Conservation (phyloP, 2,113 vertebrate species). For the Poeciliopsis prolifica region DNA sequence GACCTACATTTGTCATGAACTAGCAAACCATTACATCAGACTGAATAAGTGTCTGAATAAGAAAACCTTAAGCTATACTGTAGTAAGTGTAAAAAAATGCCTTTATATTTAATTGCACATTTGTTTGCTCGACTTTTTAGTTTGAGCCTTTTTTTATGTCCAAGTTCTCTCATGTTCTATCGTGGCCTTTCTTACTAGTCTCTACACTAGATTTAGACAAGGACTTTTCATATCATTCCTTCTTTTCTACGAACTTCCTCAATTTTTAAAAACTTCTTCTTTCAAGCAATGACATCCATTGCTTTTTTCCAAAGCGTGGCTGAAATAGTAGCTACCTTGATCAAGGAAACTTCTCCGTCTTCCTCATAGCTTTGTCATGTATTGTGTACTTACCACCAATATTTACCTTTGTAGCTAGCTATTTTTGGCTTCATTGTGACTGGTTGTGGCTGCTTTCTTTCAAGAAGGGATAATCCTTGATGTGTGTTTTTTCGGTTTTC, state of each 20-base stretch:
- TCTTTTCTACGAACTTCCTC: slow-evolving; percentile 60
- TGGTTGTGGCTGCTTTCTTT: slow-evolving; percentile 56
- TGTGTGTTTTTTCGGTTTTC: slow-evolving; percentile 48
- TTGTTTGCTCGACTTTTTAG: slow-evolving; percentile 63
- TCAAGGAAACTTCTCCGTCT: slow-evolving; percentile 53
- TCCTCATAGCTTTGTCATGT: slow-evolving; percentile 65
- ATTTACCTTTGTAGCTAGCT: slow-evolving; percentile 59
- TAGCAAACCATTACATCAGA: neutral
- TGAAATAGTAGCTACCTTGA: slow-evolving; percentile 50
- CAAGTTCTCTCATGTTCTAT: slow-evolving; percentile 51
- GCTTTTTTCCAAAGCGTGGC: slow-evolving; percentile 60
- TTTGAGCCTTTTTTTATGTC: slow-evolving; percentile 59
- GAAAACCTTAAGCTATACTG: slow-evolving; percentile 36
- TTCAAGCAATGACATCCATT: slow-evolving; percentile 55
- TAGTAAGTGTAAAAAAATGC: slow-evolving; percentile 57
- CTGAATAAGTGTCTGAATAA: slow-evolving; percentile 31
- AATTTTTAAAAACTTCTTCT: slow-evolving; percentile 48
- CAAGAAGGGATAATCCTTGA: slow-evolving; percentile 35
- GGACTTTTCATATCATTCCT: slow-evolving; percentile 69
- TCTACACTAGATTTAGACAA: slow-evolving; percentile 53
- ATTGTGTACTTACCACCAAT: slow-evolving; percentile 53
- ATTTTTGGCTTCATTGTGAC: slow-evolving; percentile 54
- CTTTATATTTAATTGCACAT: slow-evolving; percentile 75
- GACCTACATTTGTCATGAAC: slow-evolving; percentile 41
- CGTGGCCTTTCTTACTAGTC: slow-evolving; percentile 72